A percentile compares a stretch with the other conserved stretches of the same genome.
phyloP scores from a whole-genome alignment of 2,797 vertebrate genomes.

The Echeneis naucrates region DNA sequence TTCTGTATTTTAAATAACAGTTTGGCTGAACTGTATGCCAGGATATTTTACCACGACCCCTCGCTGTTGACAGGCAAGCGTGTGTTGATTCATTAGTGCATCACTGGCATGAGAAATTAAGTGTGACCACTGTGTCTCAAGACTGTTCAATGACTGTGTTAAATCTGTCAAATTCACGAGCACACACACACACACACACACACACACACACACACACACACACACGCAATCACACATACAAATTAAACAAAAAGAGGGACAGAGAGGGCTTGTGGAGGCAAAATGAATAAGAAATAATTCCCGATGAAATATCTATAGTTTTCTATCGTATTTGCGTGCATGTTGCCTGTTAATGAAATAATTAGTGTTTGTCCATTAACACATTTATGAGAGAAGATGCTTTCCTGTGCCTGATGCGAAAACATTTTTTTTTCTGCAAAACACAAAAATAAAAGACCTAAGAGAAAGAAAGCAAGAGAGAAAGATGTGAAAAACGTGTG shows the following conservation, averaged over 20 bases:
- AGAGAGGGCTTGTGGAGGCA: conserved; percentile 21
- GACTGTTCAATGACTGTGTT: conserved; percentile 78
- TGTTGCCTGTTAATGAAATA: conserved; percentile 69
- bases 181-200: conserved; percentile 37
- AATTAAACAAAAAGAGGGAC: conserved; percentile 45
- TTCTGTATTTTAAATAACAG: conserved; percentile 68
- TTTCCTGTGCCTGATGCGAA: conserved; percentile 66
- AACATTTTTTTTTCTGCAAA: conserved; percentile 56
- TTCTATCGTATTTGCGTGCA: conserved; percentile 33
- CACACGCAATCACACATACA: conserved; percentile 52
- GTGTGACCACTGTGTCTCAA: conserved; percentile 82
- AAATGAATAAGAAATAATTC: conserved; percentile 63
- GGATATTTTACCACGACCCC: conserved; percentile 73
- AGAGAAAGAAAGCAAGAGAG: conserved; percentile 9
- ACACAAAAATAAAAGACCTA: conserved; percentile 51
- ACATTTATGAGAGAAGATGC: conserved; percentile 72
- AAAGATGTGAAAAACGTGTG: neutral
- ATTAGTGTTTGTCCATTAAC: conserved; percentile 73
- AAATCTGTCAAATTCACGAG: conserved; percentile 75
- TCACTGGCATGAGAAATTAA: conserved; percentile 81
- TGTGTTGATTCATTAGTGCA: conserved; percentile 82
- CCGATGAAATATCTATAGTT: conserved; percentile 69
- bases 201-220: conserved; percentile 9
- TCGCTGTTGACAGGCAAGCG: conserved; percentile 75
- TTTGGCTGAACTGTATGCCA: conserved; percentile 66